Evolutionary conservation across 1,140 invertebrate species (phyloP), one percentile per base, ranked within the genome.

Genomic region (Saccostrea glomerata): DNA sequence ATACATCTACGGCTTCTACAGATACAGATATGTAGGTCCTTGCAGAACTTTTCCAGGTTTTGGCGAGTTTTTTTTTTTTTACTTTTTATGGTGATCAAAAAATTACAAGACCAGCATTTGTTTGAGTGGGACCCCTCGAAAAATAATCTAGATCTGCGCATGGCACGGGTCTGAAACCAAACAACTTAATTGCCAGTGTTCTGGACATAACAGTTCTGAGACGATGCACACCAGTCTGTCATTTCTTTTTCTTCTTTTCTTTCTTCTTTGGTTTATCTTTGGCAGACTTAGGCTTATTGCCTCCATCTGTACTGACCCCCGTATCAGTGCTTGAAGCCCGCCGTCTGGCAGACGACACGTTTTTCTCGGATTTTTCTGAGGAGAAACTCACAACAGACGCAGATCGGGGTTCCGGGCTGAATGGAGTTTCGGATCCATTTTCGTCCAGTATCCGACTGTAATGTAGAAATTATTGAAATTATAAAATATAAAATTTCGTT

Each of bases 161-260:
- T 20, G 17, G n/a, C 58, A 63, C 58, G n/a, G 58, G n/a, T n/a
- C 58, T 63, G 17, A 63, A 63, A 63, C 58, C 58, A 63, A 20
- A 63, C 17, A 20, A 63, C 17, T 20, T 20, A 63, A 63, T 20
- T 63, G 13, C 58, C 58, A 63, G 17, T 17, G 58, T 63, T 63
- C 17, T 63, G 17, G n/a, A 63, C 13, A 47, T 36, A 36, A 36
- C 30, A 36, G 30, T 36, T 36, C 30, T 36, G 58, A 60, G 13
- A 60, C 12, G 58, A 60, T 60, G 20, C 58, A 20, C 58, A 15
- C 13, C 3, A 15, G 2, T 63, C 9, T 63, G 58, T 77, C 70
- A 77, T 77, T 87, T 77, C 54, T 73, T 87, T 82, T 87, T 87
- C 86, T 87, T 87, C 86, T 86, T 86, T 73, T 87, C 77, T 12